Evolutionary conservation across 2,797 vertebrate genomes (phyloP).

Genomic region (Dicrostonyx torquatus): DNA sequence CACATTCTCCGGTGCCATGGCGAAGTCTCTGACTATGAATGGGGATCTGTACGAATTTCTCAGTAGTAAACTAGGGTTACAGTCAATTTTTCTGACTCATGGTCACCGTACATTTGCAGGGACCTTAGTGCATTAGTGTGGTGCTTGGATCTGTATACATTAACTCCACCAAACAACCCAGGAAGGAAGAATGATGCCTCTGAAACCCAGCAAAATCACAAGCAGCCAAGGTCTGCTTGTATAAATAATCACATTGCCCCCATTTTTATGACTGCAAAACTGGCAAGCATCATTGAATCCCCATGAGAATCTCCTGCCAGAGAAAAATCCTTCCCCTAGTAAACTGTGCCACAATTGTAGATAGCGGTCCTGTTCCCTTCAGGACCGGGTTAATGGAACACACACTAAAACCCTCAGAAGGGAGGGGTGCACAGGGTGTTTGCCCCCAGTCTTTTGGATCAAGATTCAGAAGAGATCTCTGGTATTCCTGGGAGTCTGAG

Average conservation of each 20-base stretch:
- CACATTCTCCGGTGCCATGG: neutral
- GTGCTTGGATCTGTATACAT: neutral
- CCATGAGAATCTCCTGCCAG: neutral
- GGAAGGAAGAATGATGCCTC: neutral
- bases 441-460: neutral
- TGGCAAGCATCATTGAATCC: neutral
- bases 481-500: neutral
- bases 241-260: neutral
- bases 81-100: neutral
- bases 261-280: neutral
- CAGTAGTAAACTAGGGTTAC: neutral
- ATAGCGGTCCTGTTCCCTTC: neutral
- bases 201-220: neutral
- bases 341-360: neutral
- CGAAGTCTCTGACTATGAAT: neutral
- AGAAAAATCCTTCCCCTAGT: neutral
- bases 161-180: neutral
- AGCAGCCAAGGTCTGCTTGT: neutral
- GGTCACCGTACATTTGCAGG: slow-evolving; percentile 20
- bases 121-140: neutral
- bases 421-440: neutral
- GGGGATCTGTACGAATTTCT: neutral
- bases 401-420: neutral
- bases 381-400: neutral
- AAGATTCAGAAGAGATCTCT: neutral